Percentiles rank a stretch among this genome's conserved stretches.
Evolutionary conservation across 2,113 vertebrate genomes (phyloP).

Genomic region (Rhinichthys klamathensis): DNA sequence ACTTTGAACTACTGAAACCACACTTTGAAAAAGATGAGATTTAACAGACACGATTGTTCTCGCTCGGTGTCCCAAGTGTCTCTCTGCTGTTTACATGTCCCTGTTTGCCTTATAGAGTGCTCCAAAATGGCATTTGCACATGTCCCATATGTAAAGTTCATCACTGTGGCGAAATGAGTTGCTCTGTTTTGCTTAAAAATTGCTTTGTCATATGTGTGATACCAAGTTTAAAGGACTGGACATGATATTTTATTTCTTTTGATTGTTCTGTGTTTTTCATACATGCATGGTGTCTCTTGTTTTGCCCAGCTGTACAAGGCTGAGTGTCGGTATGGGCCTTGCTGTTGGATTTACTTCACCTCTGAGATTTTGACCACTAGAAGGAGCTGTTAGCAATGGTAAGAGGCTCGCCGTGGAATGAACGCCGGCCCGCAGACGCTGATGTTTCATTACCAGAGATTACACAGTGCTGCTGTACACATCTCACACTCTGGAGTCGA

Average conservation of each 20-base stretch:
- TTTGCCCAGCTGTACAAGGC: conserved; percentile 6
- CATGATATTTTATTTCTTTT: background rate
- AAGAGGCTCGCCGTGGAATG: conserved; percentile 37
- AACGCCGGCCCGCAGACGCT: background rate
- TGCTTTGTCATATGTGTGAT: conserved; percentile 7
- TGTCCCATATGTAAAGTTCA: conserved; percentile 60
- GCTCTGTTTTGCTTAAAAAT: conserved; percentile 11
- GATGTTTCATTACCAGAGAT: conserved; percentile 6
- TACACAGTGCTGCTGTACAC: conserved; percentile 22
- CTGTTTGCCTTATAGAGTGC: conserved; percentile 51
- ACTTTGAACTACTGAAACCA: background rate
- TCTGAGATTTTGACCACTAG: conserved; percentile 66
- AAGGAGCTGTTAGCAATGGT: conserved; percentile 77
- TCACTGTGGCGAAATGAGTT: conserved; percentile 51
- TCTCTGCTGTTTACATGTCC: conserved; percentile 29
- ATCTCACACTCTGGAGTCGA: background rate
- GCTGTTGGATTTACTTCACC: background rate
- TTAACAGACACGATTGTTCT: background rate
- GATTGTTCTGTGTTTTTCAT: background rate
- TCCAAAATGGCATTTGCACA: conserved; percentile 64
- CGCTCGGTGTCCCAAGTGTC: background rate
- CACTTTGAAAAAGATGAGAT: conserved; percentile 19
- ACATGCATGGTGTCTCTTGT: background rate
- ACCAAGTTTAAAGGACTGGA: background rate
- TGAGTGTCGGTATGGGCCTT: conserved; percentile 6